These are phyloP conservation scores for Melanerpes formicivorus DNA, from an alignment of 2,113 vertebrate genomes.

Conservation along the genomic window DNA sequence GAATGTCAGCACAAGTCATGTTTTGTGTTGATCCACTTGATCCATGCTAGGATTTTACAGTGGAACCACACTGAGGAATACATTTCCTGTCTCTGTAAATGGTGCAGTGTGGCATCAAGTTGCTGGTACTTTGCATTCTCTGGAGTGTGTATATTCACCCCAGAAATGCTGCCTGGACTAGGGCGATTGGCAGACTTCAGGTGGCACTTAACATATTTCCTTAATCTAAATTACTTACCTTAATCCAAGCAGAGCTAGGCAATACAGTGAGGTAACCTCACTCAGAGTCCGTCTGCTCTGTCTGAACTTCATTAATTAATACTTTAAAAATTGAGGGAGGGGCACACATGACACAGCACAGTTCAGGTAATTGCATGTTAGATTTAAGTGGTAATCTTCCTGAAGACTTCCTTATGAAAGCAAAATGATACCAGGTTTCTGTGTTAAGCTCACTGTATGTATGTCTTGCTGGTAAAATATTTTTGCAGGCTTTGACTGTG, in stretches of 20 bases:
- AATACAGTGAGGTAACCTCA: neutral
- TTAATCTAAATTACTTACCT: neutral
- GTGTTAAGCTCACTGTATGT: neutral
- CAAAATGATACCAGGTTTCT: neutral
- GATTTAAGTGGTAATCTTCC: neutral
- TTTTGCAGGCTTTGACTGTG: neutral
- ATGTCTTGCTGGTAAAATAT: neutral
- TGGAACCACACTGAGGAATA: neutral
- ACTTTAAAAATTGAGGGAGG: neutral
- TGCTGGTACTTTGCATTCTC: neutral
- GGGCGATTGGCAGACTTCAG: neutral
- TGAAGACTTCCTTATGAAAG: neutral
- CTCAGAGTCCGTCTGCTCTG: neutral
- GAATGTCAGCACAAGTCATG: neutral
- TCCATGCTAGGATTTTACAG: neutral
- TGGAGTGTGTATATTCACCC: neutral
- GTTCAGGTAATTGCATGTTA: neutral
- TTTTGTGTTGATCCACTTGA: neutral
- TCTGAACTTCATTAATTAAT: neutral
- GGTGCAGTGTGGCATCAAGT: neutral
- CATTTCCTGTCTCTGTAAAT: neutral
- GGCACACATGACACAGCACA: too few relatives aligned
- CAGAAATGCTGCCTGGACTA: neutral
- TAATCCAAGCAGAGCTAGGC: neutral
- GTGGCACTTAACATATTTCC: neutral